A percentile compares a stretch with the other conserved stretches of the same genome.
Conservation (phyloP, 2,797 vertebrate genomes). For the Myotis pilosus region DNA sequence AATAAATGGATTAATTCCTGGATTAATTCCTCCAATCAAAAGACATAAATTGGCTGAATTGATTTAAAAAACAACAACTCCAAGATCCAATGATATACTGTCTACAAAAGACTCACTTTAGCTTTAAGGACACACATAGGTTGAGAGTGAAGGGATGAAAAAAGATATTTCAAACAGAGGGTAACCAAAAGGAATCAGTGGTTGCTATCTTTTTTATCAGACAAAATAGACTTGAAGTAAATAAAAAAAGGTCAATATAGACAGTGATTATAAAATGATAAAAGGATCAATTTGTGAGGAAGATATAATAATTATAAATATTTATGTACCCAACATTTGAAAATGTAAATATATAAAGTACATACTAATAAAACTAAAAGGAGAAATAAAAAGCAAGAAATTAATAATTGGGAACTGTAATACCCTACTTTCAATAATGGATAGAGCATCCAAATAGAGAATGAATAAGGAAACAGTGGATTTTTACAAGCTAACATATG, state of each 20-base stretch:
- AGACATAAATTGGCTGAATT: neutral
- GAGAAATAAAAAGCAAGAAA: neutral
- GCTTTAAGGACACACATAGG: neutral
- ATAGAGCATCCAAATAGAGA: neutral
- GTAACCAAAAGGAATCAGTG: neutral
- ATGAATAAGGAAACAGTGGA: neutral
- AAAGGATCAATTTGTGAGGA: neutral
- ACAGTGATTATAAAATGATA: neutral
- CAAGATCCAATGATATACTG: neutral
- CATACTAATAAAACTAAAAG: neutral
- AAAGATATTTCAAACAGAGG: neutral
- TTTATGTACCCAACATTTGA: neutral
- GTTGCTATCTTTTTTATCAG: neutral
- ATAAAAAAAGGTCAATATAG: neutral
- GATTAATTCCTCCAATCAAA: neutral
- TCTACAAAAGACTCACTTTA: neutral
- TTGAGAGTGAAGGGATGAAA: neutral
- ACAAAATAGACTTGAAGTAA: neutral
- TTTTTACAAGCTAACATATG: neutral
- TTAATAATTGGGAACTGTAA: neutral
- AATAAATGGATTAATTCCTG: neutral
- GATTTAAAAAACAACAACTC: neutral
- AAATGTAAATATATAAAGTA: neutral
- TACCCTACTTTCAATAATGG: neutral
- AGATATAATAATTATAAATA: neutral